Evolutionary conservation across 1,140 invertebrate species (phyloP).

Genomic region (Ctenoplectra terminalis): DNA sequence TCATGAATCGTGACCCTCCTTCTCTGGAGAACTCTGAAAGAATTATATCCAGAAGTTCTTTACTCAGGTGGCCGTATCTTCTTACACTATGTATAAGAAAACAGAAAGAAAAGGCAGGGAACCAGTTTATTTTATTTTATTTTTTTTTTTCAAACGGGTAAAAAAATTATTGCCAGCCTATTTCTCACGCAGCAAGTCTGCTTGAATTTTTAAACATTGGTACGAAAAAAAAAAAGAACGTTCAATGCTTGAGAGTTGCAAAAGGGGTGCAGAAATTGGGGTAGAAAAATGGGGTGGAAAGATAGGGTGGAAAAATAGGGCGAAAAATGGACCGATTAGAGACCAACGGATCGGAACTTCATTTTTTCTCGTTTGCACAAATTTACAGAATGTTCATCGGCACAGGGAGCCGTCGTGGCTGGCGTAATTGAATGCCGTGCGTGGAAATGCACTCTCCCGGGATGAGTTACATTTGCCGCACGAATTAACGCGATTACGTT

Average conservation of each 20-base stretch:
- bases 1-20: conserved; percentile 7
- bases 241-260: too few relatives aligned
- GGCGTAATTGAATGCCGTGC: conserved; percentile 39
- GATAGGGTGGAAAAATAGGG: too few relatives aligned
- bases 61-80: background rate
- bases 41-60: conserved; percentile 6
- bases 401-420: background rate
- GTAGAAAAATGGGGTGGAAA: background rate
- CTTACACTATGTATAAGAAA: background rate
- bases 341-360: background rate
- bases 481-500: conserved; percentile 63
- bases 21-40: background rate
- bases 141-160: too few relatives aligned
- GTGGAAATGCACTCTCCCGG: conserved; percentile 33
- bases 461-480: conserved; percentile 54
- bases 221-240: too few relatives aligned
- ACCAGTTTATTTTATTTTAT: background rate
- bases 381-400: conserved; percentile 1
- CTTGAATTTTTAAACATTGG: background rate
- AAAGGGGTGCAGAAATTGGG: background rate
- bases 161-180: background rate
- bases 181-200: background rate
- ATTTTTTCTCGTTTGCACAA: background rate
- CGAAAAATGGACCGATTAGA: background rate
- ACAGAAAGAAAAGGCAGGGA: background rate